A percentile compares a stretch with the other conserved stretches of the same genome.
Evolutionary conservation across 2,888 invertebrate species (phyloP).

Genomic region (Tillus elongatus): DNA sequence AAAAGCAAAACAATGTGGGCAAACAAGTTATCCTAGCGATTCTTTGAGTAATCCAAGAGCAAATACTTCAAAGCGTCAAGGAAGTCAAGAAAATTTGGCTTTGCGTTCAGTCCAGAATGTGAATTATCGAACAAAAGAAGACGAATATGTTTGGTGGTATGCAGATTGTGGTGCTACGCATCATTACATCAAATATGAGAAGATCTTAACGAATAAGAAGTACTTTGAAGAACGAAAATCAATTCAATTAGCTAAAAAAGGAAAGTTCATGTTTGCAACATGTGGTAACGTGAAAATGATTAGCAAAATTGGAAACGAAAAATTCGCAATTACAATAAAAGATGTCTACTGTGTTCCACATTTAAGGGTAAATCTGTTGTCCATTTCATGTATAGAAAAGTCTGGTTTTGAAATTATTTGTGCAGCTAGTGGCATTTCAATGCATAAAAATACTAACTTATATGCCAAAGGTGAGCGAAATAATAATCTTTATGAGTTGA

Average conservation of each 20-base stretch:
- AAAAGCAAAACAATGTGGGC: neutral
- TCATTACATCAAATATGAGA: slow-evolving; percentile 16
- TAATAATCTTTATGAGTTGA: slow-evolving; percentile 7
- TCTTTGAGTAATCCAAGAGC: too few species aligned
- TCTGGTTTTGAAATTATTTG: slow-evolving; percentile 5
- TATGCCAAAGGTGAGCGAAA: slow-evolving; percentile 5
- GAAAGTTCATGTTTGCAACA: slow-evolving; percentile 16
- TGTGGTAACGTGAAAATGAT: slow-evolving; percentile 14
- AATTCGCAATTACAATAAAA: slow-evolving; percentile 11
- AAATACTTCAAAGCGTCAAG: too few species aligned
- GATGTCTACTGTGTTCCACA: slow-evolving; percentile 9
- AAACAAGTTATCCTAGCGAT: neutral
- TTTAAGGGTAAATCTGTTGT: slow-evolving; percentile 9
- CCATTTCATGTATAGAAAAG: slow-evolving; percentile 6
- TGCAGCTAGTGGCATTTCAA: neutral
- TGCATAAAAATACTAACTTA: neutral
- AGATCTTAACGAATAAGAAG: slow-evolving; percentile 12
- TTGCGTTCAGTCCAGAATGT: too few species aligned
- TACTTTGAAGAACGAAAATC: slow-evolving; percentile 10
- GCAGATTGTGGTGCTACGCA: slow-evolving; percentile 17
- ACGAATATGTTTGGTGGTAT: slow-evolving; percentile 12
- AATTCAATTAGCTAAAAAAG: slow-evolving; percentile 16
- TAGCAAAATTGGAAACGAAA: slow-evolving; percentile 10
- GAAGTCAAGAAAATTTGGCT: too few species aligned
- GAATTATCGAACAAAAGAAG: neutral